Conservation (phyloP, 2,888 invertebrate species). For the Doris montereyensis region DNA sequence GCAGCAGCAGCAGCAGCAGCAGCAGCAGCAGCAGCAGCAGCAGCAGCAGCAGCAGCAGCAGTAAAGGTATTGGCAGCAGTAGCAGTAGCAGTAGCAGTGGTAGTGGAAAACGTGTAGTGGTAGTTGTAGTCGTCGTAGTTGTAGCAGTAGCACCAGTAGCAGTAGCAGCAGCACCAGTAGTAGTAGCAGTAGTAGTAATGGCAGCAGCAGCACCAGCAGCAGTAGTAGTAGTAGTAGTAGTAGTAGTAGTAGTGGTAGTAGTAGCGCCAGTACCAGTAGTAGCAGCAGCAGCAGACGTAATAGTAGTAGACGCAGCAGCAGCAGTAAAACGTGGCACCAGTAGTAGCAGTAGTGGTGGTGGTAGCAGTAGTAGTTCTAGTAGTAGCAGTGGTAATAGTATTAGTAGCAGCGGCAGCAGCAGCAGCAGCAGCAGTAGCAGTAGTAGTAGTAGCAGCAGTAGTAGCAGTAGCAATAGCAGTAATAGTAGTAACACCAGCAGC, state of each 20-base stretch:
- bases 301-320: no score
- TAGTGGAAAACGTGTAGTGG: not conserved
- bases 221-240: constrained; percentile 23
- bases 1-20: constrained; percentile 15
- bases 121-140: no score
- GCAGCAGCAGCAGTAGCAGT: no score
- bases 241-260: not conserved
- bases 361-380: no score
- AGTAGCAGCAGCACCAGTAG: not conserved
- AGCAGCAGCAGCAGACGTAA: not conserved
- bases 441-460: no score
- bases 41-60: not conserved
- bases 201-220: constrained; percentile 13
- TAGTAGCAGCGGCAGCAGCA: no score
- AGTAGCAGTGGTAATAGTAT: no score
- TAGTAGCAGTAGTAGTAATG: constrained; percentile 25
- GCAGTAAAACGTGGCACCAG: not conserved
- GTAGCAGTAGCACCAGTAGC: not conserved
- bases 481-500: no score
- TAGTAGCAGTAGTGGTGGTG: not conserved
- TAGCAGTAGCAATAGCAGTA: no score
- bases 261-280: not conserved
- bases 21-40: constrained; percentile 21
- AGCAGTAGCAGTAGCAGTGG: not conserved
- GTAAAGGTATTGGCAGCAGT: not conserved